phyloP scores from a whole-genome alignment of 2,797 vertebrate species.

The Molossus molossus region DNA sequence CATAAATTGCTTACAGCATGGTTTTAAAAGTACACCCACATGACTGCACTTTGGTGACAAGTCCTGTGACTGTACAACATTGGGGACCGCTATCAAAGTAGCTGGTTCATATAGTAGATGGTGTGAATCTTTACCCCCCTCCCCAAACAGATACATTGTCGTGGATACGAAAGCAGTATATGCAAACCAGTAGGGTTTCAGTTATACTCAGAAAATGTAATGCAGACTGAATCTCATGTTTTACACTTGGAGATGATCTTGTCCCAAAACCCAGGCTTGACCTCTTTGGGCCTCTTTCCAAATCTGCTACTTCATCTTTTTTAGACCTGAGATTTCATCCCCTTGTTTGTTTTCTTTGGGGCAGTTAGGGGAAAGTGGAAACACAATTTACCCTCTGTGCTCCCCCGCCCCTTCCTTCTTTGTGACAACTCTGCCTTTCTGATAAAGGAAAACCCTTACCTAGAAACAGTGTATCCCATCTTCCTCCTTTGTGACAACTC shows the following conservation, averaged over 20 bases:
- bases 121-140: background rate
- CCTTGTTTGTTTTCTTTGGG: slow-evolving; percentile 28
- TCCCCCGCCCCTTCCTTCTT: background rate
- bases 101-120: background rate
- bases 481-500: background rate
- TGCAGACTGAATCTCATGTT: rapidly evolving
- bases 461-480: background rate
- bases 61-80: background rate
- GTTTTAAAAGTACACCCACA: background rate
- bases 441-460: background rate
- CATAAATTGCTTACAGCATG: background rate
- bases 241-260: background rate
- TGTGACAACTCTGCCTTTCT: background rate
- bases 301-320: background rate
- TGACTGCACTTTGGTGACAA: background rate
- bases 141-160: background rate
- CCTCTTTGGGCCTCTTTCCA: background rate
- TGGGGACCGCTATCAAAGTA: background rate
- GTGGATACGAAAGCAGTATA: background rate
- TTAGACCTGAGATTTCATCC: background rate
- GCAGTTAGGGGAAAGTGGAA: slow-evolving; percentile 24
- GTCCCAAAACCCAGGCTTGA: background rate
- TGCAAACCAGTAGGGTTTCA: background rate
- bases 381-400: background rate
- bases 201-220: background rate